Base-by-base conservation (phyloP, 1,140 invertebrate species). In the Sarcophaga peregrina region DNA sequence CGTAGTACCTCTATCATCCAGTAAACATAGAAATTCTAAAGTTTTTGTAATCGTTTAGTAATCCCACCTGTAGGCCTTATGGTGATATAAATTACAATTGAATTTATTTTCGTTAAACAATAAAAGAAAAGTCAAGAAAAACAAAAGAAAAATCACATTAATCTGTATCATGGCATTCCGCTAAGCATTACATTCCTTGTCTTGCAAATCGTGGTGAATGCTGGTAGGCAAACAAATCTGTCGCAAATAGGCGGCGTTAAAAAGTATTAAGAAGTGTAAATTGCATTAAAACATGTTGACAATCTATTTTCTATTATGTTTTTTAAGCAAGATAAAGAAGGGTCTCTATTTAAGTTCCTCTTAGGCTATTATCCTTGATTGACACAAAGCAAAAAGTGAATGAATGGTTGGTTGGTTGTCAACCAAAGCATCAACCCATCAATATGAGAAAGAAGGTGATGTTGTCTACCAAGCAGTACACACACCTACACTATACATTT, bases 291-390 rank as follows among this genome's bases (percentile, higher is more conserved):
- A 68, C 62, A 68, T 68, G 62, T 68, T 68, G 62, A 68, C 62
- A 68, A 68, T 68, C 20, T 68, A 37, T 75, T 75, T 15, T 45
- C 45, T 37, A 75, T 75, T 46, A 75, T 68, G 17, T 20, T 20
- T 68, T 75, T 73, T 75, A 46, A 75, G 25, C 45, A 75, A 46
- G 73, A 75, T 46, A 75, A 45, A 47, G 46, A 54, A 54, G 15
- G 15, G 13, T 6, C 73, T 75, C 8, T 46, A 73, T 73, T 45
- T 37, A 46, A 47, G 15, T 45, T 7, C 5, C 9, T 25, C 47
- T n/a, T 15, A 78, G 47, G 75, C 50, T 78, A 78, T 78, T 78
- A 78, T 3, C 75, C 50, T 78, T 78, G 75, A 78, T 78, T 78
- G 75, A 78, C 75, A 20, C 5, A 78, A 78, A 78, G 75, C 50